These are phyloP conservation scores for Teleopsis dalmanni DNA, from an alignment of 1,140 invertebrate genomes.

Conservation along the genomic window DNA sequence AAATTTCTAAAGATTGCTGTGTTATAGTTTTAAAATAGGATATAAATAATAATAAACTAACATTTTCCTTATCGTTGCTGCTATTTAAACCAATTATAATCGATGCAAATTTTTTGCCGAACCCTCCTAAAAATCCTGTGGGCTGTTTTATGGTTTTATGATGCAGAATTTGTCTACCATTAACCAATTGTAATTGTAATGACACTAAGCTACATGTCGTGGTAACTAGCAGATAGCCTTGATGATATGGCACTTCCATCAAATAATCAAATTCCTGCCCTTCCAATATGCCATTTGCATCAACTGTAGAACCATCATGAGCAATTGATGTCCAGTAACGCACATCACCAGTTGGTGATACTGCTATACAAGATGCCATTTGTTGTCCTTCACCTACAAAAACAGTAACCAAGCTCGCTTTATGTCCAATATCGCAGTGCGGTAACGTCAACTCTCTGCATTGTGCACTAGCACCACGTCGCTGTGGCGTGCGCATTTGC, in stretches of 20 bases:
- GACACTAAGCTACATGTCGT: slow-evolving; percentile 83
- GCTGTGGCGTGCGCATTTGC: slow-evolving; percentile 31
- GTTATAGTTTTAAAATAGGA: not conserved
- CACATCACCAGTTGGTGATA: slow-evolving; percentile 86
- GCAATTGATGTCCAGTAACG: slow-evolving; percentile 86
- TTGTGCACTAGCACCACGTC: slow-evolving; percentile 44
- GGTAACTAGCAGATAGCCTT: slow-evolving; percentile 78
- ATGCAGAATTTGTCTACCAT: slow-evolving; percentile 58
- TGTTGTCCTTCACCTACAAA: slow-evolving; percentile 62
- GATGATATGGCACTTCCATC: slow-evolving; percentile 57
- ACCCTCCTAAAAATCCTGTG: slow-evolving; percentile 80
- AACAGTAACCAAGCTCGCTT: slow-evolving; percentile 78
- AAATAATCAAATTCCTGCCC: slow-evolving; percentile 77
- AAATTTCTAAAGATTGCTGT: slow-evolving; percentile 17
- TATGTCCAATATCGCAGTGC: slow-evolving; percentile 84
- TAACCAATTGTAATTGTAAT: slow-evolving; percentile 54
- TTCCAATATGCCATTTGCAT: slow-evolving; percentile 75
- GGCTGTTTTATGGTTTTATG: slow-evolving; percentile 67
- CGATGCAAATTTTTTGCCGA: slow-evolving; percentile 74
- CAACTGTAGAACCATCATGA: slow-evolving; percentile 78
- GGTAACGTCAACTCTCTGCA: slow-evolving; percentile 80
- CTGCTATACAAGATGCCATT: slow-evolving; percentile 80
- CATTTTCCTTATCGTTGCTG: slow-evolving; percentile 65
- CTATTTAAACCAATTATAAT: slow-evolving; percentile 79
- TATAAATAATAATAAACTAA: slow-evolving; percentile 44